Evolutionary conservation across 35 echinoderm and acorn worm genomes (phyloP).

Genomic region (Strongylocentrotus purpuratus): DNA sequence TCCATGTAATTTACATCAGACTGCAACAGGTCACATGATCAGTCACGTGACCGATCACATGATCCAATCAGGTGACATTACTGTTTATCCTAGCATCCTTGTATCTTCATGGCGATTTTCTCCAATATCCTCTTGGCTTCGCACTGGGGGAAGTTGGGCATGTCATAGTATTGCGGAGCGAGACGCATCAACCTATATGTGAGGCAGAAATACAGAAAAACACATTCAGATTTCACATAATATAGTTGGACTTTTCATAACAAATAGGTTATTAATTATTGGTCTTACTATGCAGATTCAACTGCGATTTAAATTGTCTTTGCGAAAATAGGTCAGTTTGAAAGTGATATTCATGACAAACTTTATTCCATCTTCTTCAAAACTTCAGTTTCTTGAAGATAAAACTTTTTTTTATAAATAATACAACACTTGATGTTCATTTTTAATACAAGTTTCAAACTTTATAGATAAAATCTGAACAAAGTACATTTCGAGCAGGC

Average conservation of each 20-base stretch:
- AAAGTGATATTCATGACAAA: too few species aligned
- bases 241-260: neutral
- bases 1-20: neutral
- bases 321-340: too few species aligned
- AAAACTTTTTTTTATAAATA: too few species aligned
- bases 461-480: too few species aligned
- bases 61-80: conserved; percentile 10
- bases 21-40: neutral
- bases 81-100: conserved; percentile 58
- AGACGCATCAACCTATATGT: conserved; percentile 80
- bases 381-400: too few species aligned
- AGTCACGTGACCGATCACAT: neutral
- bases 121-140: conserved; percentile 93
- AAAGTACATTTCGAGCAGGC: too few species aligned
- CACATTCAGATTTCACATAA: neutral
- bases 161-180: conserved; percentile 90
- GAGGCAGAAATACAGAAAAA: conserved; percentile 22
- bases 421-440: too few species aligned
- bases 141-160: conserved; percentile 95
- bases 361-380: too few species aligned
- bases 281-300: too few species aligned
- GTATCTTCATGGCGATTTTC: conserved; percentile 83
- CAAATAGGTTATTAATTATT: too few species aligned
- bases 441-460: too few species aligned
- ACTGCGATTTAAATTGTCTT: too few species aligned